Percentiles rank a stretch among this genome's conserved stretches.
Evolutionary conservation across 2,797 vertebrate genomes (phyloP).

Genomic region (Xyrichtys novacula): DNA sequence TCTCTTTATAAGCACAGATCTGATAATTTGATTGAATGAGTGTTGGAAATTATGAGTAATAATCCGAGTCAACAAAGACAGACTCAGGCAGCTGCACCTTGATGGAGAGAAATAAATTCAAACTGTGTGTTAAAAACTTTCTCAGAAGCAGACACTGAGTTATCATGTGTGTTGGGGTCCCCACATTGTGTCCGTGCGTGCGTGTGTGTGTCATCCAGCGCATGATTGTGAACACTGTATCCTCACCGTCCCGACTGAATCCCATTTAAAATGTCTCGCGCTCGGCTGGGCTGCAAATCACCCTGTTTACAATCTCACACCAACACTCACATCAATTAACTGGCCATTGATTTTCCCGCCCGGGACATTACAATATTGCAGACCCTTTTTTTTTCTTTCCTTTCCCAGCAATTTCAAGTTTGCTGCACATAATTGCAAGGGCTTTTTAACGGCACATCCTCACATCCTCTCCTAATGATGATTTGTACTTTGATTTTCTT

Average conservation of each 20-base stretch:
- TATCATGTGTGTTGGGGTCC: slow-evolving; percentile 56
- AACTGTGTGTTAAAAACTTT: slow-evolving; percentile 37
- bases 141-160: slow-evolving; percentile 52
- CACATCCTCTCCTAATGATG: slow-evolving; percentile 54
- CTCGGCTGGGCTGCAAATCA: slow-evolving; percentile 91
- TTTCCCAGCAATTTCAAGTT: slow-evolving; percentile 70
- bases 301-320: slow-evolving; percentile 91
- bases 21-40: background rate
- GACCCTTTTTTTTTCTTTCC: slow-evolving; percentile 63
- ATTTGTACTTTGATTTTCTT: slow-evolving; percentile 46
- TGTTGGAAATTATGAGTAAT: background rate
- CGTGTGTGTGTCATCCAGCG: slow-evolving; percentile 75
- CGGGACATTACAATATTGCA: slow-evolving; percentile 88
- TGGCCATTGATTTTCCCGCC: slow-evolving; percentile 89
- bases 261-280: slow-evolving; percentile 87
- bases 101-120: background rate
- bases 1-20: background rate
- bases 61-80: background rate
- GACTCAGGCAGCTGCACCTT: background rate
- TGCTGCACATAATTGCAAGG: slow-evolving; percentile 62
- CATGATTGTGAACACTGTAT: slow-evolving; percentile 73
- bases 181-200: slow-evolving; percentile 65
- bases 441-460: slow-evolving; percentile 43
- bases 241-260: slow-evolving; percentile 80
- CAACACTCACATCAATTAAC: slow-evolving; percentile 90